Evolutionary conservation across 2,888 invertebrate species (phyloP).

Genomic region (Limnephilus rhombicus): DNA sequence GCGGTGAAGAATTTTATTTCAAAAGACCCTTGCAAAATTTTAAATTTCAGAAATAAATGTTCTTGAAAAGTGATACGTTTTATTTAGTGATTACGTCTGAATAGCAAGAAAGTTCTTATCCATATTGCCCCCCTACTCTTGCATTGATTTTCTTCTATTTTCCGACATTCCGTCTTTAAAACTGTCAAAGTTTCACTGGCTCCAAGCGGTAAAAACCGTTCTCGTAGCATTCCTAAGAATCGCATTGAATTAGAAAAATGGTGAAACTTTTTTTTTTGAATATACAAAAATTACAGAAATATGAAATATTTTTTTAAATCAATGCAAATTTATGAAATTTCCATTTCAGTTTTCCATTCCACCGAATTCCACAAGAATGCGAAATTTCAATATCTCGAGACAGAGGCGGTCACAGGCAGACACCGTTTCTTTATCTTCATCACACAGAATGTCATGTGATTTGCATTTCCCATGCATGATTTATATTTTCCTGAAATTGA

Average conservation of each 20-base stretch:
- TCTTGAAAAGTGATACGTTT: no score
- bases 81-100: no score
- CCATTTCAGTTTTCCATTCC: not conserved
- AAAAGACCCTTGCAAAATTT: no score
- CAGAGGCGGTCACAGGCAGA: not conserved
- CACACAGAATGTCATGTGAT: not conserved
- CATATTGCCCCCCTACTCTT: not conserved
- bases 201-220: not conserved
- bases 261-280: no score
- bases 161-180: not conserved
- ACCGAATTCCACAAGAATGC: not conserved
- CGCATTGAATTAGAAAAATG: no score
- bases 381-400: not conserved
- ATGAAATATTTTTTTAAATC: not conserved
- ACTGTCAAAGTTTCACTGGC: not conserved
- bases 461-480: not conserved
- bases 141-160: not conserved
- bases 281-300: no score
- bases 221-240: no score
- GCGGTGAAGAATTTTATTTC: no score
- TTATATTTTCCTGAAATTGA: not conserved
- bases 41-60: no score
- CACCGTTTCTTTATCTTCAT: not conserved
- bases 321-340: not conserved
- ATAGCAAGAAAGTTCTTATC: no score